These are phyloP conservation scores for Sorex maritimensis DNA, from an alignment of 2,797 vertebrate genomes.

Conservation along the genomic window DNA sequence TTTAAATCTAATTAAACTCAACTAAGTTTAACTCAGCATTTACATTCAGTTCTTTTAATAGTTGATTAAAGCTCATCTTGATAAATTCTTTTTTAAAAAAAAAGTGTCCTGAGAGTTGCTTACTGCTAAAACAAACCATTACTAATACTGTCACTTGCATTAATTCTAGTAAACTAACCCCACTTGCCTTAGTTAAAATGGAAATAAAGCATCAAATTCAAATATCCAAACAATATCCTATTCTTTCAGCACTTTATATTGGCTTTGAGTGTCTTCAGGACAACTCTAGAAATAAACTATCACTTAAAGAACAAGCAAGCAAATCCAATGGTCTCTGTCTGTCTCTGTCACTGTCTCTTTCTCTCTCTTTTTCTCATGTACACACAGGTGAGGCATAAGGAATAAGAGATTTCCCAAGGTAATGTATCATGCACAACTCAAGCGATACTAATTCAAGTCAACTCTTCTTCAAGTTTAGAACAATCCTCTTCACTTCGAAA, in stretches of 20 bases:
- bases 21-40: conserved; percentile 68
- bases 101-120: conserved; percentile 28
- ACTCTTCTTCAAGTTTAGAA: not conserved
- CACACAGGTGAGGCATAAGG: not conserved
- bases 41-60: conserved; percentile 57
- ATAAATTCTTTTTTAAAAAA: conserved; percentile 33
- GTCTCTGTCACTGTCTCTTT: not conserved
- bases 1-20: conserved; percentile 73
- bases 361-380: not conserved
- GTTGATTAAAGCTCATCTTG: conserved; percentile 65
- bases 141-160: not conserved
- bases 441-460: conserved; percentile 5
- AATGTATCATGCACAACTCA: not conserved
- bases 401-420: conserved; percentile 32
- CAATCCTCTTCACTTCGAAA: conserved; percentile 5
- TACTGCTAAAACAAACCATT: conserved; percentile 22
- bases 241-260: conserved; percentile 63
- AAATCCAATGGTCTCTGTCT: not conserved
- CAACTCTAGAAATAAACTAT: not conserved
- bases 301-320: not conserved
- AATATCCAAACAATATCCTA: conserved; percentile 31
- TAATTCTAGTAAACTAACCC: not conserved
- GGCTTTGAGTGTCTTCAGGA: conserved; percentile 49
- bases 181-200: conserved; percentile 36
- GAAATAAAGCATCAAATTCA: conserved; percentile 58